These are phyloP conservation scores for Pardalotus punctatus DNA, from an alignment of 2,113 vertebrate species.

Conservation along the genomic window DNA sequence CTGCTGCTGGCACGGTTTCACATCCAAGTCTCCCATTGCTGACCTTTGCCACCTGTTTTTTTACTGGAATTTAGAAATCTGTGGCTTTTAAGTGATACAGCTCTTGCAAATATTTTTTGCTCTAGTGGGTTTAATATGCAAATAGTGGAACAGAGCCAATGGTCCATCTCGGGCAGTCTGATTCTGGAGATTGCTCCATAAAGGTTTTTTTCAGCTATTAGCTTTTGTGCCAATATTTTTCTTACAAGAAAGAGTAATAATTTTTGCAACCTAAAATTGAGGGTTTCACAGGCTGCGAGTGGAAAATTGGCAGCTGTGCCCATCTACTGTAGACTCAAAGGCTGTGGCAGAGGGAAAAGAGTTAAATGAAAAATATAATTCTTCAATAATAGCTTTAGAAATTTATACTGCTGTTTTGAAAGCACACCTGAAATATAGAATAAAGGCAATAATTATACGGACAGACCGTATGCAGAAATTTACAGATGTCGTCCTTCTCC, in stretches of 20 bases:
- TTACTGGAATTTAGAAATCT: conserved; percentile 33
- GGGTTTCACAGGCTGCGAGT: conserved; percentile 5
- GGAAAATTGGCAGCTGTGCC: conserved; percentile 3
- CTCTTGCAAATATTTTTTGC: background rate
- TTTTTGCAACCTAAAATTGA: conserved; percentile 28
- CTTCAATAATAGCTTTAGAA: background rate
- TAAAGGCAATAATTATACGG: background rate
- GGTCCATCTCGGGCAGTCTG: background rate
- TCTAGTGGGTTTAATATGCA: background rate
- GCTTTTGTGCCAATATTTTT: conserved; percentile 19
- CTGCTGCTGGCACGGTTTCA: background rate
- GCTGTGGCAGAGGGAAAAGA: background rate
- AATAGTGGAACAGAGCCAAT: background rate
- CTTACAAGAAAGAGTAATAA: conserved; percentile 10
- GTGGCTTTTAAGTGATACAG: background rate
- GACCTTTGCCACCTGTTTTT: conserved; percentile 27
- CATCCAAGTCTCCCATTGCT: background rate
- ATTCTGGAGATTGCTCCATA: background rate
- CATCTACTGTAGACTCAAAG: background rate
- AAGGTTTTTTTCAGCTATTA: conserved; percentile 30
- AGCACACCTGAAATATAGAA: background rate
- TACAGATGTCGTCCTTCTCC: background rate
- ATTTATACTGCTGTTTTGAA: background rate
- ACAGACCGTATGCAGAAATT: background rate
- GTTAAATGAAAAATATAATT: background rate